These are phyloP conservation scores for Ascaphus truei DNA, from an alignment of 2,113 vertebrate species.

Conservation along the genomic window DNA sequence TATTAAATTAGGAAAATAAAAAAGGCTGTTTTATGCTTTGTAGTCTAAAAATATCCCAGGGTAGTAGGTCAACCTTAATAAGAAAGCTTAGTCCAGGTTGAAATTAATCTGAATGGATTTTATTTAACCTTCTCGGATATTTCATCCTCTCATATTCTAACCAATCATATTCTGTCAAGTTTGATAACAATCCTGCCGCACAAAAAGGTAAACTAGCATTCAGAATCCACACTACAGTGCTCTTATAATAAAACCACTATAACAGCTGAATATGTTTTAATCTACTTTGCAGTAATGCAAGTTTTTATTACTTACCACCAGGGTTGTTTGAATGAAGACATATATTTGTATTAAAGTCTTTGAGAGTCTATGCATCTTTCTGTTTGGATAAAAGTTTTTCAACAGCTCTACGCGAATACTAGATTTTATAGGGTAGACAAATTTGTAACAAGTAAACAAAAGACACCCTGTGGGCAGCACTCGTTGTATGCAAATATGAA, in stretches of 20 bases:
- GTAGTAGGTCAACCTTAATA: background rate
- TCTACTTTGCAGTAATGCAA: no score
- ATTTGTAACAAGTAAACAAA: no score
- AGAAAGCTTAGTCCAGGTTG: background rate
- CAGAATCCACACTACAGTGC: no score
- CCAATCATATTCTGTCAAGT: background rate
- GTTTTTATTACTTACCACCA: background rate
- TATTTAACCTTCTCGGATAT: background rate
- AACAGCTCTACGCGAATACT: no score
- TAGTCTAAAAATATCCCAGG: no score
- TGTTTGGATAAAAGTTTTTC: no score
- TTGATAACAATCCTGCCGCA: background rate
- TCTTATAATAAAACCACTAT: background rate
- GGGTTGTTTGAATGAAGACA: background rate
- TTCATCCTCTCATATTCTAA: background rate
- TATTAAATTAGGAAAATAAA: no score
- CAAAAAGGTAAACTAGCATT: background rate
- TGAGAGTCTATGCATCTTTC: no score
- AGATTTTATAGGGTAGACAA: no score
- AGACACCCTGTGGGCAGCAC: no score
- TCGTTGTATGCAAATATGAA: no score
- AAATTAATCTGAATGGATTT: background rate
- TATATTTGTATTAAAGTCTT: background rate
- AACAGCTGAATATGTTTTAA: background rate
- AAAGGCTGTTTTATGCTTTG: no score